Percentiles rank a stretch among this genome's conserved stretches.
Conservation (phyloP, 1,140 invertebrate genomes). For the Neodiprion pinetum region DNA sequence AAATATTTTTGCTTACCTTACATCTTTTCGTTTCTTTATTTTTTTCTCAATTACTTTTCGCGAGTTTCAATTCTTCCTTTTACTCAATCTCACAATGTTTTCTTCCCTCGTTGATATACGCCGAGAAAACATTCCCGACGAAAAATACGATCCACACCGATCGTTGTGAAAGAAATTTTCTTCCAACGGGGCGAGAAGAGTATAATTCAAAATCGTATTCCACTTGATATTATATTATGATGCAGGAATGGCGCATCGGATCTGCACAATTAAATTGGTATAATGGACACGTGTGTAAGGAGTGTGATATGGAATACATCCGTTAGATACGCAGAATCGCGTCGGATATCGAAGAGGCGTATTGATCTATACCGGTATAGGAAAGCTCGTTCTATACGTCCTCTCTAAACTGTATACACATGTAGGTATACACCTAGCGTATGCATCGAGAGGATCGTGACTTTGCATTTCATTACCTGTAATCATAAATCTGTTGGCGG, state of each 20-base stretch:
- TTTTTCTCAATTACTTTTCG: too few relatives aligned
- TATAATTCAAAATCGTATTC: too few relatives aligned
- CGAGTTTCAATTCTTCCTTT: too few relatives aligned
- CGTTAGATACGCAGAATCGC: not conserved
- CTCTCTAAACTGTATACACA: not conserved
- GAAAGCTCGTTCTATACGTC: not conserved
- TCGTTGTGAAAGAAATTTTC: too few relatives aligned
- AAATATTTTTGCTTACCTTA: too few relatives aligned
- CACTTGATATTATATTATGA: not conserved
- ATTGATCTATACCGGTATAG: not conserved
- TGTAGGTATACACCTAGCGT: too few relatives aligned
- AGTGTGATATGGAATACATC: not conserved
- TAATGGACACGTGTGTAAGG: not conserved
- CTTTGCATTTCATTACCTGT: not conserved
- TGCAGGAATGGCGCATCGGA: not conserved
- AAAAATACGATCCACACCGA: too few relatives aligned
- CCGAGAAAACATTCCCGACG: too few relatives aligned
- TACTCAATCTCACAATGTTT: too few relatives aligned
- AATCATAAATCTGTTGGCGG: not conserved
- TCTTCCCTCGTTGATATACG: too few relatives aligned
- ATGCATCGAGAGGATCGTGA: not conserved
- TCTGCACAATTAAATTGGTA: not conserved
- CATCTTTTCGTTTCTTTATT: too few relatives aligned
- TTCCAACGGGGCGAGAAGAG: too few relatives aligned
- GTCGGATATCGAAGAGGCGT: conserved; percentile 2